Conservation (phyloP, 2,113 vertebrate species). For the Dicentrarchus labrax region DNA sequence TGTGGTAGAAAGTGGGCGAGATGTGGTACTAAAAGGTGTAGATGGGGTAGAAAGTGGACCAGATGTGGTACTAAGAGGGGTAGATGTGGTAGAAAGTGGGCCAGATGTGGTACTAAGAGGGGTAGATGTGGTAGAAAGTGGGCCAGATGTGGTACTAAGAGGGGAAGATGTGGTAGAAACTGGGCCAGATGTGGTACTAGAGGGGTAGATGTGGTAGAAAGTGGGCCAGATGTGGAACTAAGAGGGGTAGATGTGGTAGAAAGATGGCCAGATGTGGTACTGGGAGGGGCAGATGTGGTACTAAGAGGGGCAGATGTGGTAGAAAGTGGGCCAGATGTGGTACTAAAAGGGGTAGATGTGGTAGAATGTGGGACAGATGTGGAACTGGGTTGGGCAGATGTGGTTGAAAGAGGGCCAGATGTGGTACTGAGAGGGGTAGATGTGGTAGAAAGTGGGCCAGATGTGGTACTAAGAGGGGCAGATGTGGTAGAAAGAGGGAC, state of each 20-base stretch:
- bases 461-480: background rate
- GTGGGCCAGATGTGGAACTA: too few species aligned
- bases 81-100: too few species aligned
- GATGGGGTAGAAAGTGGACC: too few species aligned
- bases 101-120: too few species aligned
- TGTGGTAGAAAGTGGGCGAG: background rate
- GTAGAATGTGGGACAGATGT: background rate
- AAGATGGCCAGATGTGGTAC: too few species aligned
- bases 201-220: too few species aligned
- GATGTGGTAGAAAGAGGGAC: background rate
- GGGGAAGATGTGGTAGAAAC: fast-evolving
- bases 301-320: too few species aligned
- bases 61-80: too few species aligned
- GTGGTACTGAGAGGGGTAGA: background rate
- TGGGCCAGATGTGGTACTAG: background rate
- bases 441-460: background rate
- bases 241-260: too few species aligned
- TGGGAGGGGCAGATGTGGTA: too few species aligned
- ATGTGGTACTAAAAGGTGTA: background rate
- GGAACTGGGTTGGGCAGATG: background rate
- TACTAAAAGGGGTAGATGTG: fast-evolving
- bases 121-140: too few species aligned
- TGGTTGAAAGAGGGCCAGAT: background rate
- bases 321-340: too few species aligned
- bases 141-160: background rate